Percentiles rank a stretch among this genome's conserved stretches.
Conservation (phyloP, 2,888 invertebrate genomes). For the Hololepta plana region DNA sequence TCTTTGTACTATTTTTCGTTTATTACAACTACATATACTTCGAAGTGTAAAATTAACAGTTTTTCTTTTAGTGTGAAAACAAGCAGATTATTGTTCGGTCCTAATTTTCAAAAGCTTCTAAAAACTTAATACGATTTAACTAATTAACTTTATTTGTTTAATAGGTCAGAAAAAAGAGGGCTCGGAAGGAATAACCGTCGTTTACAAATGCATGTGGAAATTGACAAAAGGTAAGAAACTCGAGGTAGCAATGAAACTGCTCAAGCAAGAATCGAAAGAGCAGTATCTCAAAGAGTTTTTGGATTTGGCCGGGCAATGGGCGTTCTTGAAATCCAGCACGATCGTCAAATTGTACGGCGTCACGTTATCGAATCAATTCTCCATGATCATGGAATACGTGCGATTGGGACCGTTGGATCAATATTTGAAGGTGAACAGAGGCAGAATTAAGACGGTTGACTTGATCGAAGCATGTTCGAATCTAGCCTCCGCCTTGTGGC, state of each 20-base stretch:
- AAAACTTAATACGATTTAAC: no score
- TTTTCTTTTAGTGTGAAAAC: neutral
- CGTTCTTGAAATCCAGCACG: conserved; percentile 55
- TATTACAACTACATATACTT: no score
- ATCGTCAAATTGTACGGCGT: conserved; percentile 64
- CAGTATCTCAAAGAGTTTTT: conserved; percentile 55
- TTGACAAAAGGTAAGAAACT: conserved; percentile 56
- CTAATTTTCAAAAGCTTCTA: conserved; percentile 1
- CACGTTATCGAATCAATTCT: conserved; percentile 56
- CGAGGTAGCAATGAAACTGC: conserved; percentile 61
- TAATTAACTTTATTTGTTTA: conserved; percentile 10
- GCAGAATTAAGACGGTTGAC: conserved; percentile 43
- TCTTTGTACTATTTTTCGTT: no score
- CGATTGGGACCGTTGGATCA: conserved; percentile 60
- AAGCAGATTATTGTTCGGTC: neutral
- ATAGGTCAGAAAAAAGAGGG: conserved; percentile 41
- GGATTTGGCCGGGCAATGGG: conserved; percentile 60
- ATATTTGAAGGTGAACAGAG: conserved; percentile 36
- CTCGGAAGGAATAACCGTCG: conserved; percentile 42
- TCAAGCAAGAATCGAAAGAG: conserved; percentile 45
- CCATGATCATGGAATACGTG: conserved; percentile 67
- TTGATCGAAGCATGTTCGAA: conserved; percentile 67
- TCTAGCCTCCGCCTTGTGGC: conserved; percentile 71
- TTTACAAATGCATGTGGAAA: conserved; percentile 62
- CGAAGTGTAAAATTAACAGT: neutral